Conservation (phyloP, 2,888 invertebrate genomes). For the Iphiclides podalirius region DNA sequence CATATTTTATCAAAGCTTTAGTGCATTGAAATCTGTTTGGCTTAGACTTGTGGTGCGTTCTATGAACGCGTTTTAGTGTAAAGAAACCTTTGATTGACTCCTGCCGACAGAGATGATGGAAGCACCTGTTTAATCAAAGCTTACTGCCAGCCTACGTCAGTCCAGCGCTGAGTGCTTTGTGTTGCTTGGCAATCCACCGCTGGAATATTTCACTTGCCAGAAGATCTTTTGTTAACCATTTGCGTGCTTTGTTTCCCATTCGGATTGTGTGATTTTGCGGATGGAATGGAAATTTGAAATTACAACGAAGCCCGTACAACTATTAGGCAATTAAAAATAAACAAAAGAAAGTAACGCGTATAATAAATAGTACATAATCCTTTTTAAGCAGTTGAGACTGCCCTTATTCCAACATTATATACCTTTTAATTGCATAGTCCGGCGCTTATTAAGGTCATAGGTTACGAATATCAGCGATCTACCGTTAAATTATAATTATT, state of each 20-base stretch:
- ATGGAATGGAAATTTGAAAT: conserved; percentile 2
- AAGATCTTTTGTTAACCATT: conserved; percentile 6
- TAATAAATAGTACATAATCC: too few relatives aligned
- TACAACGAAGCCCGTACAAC: not conserved
- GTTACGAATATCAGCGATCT: too few relatives aligned
- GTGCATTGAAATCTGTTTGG: too few relatives aligned
- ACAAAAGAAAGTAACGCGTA: too few relatives aligned
- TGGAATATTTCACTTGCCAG: conserved; percentile 8
- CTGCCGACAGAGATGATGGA: conserved; percentile 1
- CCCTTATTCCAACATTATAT: too few relatives aligned
- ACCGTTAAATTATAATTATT: too few relatives aligned
- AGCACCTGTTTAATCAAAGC: conserved; percentile 21
- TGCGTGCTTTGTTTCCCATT: not conserved
- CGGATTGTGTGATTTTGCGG: not conserved
- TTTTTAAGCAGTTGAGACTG: too few relatives aligned
- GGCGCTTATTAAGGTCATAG: too few relatives aligned
- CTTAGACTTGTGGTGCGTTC: too few relatives aligned
- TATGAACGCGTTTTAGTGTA: conserved; percentile 12
- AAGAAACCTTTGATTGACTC: conserved; percentile 16
- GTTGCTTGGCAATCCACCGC: not conserved
- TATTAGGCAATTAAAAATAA: too few relatives aligned
- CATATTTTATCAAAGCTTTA: too few relatives aligned
- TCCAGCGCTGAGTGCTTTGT: conserved; percentile 15
- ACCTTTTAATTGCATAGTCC: too few relatives aligned
- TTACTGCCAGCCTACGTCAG: not conserved